These are phyloP conservation scores for Ostrea denselamellosa DNA, from an alignment of 1,140 invertebrate genomes.

Conservation along the genomic window DNA sequence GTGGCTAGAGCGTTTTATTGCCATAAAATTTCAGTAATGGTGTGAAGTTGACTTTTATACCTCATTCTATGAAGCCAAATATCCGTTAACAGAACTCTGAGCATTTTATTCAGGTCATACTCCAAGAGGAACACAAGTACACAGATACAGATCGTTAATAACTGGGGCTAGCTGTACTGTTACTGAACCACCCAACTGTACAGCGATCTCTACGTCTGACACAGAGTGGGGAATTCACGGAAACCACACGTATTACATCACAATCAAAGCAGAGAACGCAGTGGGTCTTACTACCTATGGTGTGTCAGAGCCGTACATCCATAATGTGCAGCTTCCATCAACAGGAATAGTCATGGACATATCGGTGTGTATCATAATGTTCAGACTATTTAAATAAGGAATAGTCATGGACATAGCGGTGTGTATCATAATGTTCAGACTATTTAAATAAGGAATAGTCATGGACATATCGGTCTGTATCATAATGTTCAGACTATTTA, in stretches of 20 bases:
- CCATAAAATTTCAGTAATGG: too few relatives aligned
- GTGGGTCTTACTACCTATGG: conserved; percentile 31
- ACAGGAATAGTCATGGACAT: conserved; percentile 54
- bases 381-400: too few relatives aligned
- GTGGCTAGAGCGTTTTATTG: too few relatives aligned
- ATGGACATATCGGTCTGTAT: too few relatives aligned
- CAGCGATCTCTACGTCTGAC: conserved; percentile 28
- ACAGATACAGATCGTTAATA: conserved; percentile 16
- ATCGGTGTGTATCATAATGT: not conserved
- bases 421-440: too few relatives aligned
- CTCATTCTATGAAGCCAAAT: too few relatives aligned
- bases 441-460: too few relatives aligned
- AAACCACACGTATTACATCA: conserved; percentile 53
- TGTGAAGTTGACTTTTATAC: too few relatives aligned
- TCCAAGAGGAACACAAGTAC: conserved; percentile 44
- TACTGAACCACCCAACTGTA: conserved; percentile 49
- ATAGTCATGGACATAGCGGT: conserved; percentile 53
- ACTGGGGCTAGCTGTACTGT: conserved; percentile 35
- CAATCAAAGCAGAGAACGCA: conserved; percentile 53
- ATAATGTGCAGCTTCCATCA: conserved; percentile 51
- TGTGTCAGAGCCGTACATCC: conserved; percentile 51
- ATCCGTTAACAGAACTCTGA: too few relatives aligned
- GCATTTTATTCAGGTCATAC: conserved; percentile 8
- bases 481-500: too few relatives aligned
- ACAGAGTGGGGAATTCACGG: conserved; percentile 54